A percentile compares a stretch with the other conserved stretches of the same genome.
Evolutionary conservation across 1,140 invertebrate species (phyloP).

Genomic region (Stenopsyche tienmushanensis): DNA sequence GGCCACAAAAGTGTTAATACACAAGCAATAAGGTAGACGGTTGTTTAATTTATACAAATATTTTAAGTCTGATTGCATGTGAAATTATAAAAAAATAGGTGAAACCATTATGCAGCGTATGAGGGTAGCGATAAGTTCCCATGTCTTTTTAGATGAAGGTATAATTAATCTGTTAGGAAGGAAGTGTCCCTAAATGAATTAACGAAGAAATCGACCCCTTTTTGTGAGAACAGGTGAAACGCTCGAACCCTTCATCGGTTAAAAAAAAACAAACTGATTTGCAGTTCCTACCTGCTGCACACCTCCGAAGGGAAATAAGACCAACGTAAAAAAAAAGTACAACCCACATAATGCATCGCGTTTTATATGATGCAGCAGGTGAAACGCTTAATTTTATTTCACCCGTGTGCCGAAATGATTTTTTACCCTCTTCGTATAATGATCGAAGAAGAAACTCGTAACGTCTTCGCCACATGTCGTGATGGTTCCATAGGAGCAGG

Average conservation of each 20-base stretch:
- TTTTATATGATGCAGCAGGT: slow-evolving; percentile 19
- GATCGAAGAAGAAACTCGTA: slow-evolving; percentile 43
- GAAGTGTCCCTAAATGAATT: slow-evolving; percentile 32
- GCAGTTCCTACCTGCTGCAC: slow-evolving; percentile 30
- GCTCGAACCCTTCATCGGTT: slow-evolving; percentile 28
- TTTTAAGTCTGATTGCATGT: too few relatives aligned
- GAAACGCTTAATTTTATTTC: slow-evolving; percentile 18
- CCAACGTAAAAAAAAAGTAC: background rate
- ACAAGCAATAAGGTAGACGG: too few relatives aligned
- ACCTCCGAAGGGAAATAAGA: background rate
- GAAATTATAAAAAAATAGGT: too few relatives aligned
- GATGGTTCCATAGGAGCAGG: slow-evolving; percentile 42
- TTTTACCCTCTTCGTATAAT: slow-evolving; percentile 18
- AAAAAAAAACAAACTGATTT: slow-evolving; percentile 32
- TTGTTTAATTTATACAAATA: too few relatives aligned
- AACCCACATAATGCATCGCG: background rate
- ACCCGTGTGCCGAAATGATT: slow-evolving; percentile 30
- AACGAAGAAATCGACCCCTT: slow-evolving; percentile 26
- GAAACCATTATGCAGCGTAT: too few relatives aligned
- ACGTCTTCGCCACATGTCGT: slow-evolving; percentile 57
- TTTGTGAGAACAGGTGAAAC: slow-evolving; percentile 38
- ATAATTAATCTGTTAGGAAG: slow-evolving; percentile 30
- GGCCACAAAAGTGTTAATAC: too few relatives aligned
- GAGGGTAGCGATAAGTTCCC: too few relatives aligned
- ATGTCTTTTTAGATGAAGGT: background rate